phyloP scores from a whole-genome alignment of 2,797 vertebrate species.

The Poeciliopsis presidionis region DNA sequence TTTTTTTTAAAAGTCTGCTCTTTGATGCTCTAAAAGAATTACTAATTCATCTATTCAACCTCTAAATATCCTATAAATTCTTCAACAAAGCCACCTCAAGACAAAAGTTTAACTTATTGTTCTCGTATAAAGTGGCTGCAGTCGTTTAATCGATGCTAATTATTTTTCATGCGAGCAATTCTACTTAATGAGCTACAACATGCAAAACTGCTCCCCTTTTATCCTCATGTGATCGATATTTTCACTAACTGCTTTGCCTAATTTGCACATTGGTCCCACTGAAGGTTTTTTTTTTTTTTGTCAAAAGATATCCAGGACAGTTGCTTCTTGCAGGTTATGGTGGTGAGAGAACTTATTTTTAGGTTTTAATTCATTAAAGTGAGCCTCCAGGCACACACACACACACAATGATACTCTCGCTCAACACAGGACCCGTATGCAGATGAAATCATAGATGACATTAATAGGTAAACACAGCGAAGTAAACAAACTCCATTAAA shows the following conservation, averaged over 20 bases:
- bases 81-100: slow-evolving; percentile 29
- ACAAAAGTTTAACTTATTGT: slow-evolving; percentile 16
- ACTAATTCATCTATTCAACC: not conserved
- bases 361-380: slow-evolving; percentile 25
- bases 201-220: slow-evolving; percentile 41
- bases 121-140: slow-evolving; percentile 36
- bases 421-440: slow-evolving; percentile 36
- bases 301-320: not conserved
- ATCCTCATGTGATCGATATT: slow-evolving; percentile 57
- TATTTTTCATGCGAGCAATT: slow-evolving; percentile 55
- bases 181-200: slow-evolving; percentile 62
- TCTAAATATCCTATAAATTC: slow-evolving; percentile 16
- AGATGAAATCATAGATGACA: slow-evolving; percentile 56
- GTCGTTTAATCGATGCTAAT: slow-evolving; percentile 57
- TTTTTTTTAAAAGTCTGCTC: not conserved
- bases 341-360: slow-evolving; percentile 30
- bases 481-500: slow-evolving; percentile 69
- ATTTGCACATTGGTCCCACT: slow-evolving; percentile 18
- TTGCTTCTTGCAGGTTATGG: slow-evolving; percentile 22
- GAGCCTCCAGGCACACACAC: slow-evolving; percentile 24
- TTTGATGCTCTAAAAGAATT: not conserved
- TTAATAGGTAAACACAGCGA: slow-evolving; percentile 63
- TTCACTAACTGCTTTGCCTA: slow-evolving; percentile 52
- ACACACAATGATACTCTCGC: slow-evolving; percentile 9
- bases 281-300: not conserved